Evolutionary conservation across 2,113 vertebrate species (phyloP).

Genomic region (Paradoxurus hermaphroditus): DNA sequence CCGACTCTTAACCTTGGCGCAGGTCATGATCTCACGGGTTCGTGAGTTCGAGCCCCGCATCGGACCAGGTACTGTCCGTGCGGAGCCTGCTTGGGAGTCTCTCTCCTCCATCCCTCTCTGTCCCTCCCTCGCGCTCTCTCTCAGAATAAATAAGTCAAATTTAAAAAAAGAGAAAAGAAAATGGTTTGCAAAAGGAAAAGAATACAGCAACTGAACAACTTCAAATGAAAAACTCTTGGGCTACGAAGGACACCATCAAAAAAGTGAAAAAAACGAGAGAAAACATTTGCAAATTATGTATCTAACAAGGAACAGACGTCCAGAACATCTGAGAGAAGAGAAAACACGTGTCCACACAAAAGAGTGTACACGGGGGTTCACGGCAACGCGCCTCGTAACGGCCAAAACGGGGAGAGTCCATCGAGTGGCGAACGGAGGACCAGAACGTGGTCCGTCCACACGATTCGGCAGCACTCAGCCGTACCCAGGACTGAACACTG

Average conservation of each 20-base stretch:
- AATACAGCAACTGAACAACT: too few relatives aligned
- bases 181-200: too few relatives aligned
- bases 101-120: too few relatives aligned
- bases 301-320: not conserved
- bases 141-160: not conserved
- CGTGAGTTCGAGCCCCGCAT: too few relatives aligned
- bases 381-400: fast-evolving
- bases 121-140: too few relatives aligned
- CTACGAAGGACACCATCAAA: too few relatives aligned
- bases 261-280: not conserved
- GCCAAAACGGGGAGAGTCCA: not conserved
- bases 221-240: too few relatives aligned
- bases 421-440: not conserved
- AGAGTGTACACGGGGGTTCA: not conserved
- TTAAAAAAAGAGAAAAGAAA: not conserved
- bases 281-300: not conserved
- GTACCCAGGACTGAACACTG: not conserved
- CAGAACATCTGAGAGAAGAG: not conserved
- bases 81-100: too few relatives aligned
- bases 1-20: too few relatives aligned
- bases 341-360: not conserved
- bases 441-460: not conserved
- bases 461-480: not conserved
- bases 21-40: too few relatives aligned
- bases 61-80: too few relatives aligned